These are phyloP conservation scores for Idaea straminata DNA, from an alignment of 2,888 invertebrate species.

Conservation along the genomic window DNA sequence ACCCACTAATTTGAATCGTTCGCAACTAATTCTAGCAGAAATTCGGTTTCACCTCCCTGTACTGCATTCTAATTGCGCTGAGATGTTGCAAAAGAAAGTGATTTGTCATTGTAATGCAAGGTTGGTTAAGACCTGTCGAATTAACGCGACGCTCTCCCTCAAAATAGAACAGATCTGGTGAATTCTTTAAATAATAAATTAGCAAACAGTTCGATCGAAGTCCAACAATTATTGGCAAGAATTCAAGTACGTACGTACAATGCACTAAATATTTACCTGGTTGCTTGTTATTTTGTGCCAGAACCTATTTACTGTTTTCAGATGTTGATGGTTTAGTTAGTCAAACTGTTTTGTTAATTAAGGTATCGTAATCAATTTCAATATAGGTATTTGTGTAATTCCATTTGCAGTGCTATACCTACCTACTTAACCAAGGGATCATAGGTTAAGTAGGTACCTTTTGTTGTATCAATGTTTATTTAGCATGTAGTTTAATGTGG, in stretches of 20 bases:
- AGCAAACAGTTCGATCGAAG: constrained; percentile 63
- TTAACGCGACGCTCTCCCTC: constrained; percentile 38
- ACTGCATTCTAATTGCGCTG: constrained; percentile 43
- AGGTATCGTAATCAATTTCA: background rate
- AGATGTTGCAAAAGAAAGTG: constrained; percentile 17
- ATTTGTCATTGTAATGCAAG: constrained; percentile 23
- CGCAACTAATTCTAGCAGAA: constrained; percentile 49
- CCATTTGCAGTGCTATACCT: background rate
- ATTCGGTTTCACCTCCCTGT: constrained; percentile 49
- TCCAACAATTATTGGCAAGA: constrained; percentile 70
- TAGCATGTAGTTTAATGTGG: background rate
- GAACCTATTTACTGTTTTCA: constrained; percentile 7
- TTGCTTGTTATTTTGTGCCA: constrained; percentile 54
- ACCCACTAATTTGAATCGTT: constrained; percentile 73
- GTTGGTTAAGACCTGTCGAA: constrained; percentile 25
- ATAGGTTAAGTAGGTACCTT: constrained; percentile 1
- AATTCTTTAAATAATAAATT: constrained; percentile 58
- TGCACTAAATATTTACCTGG: constrained; percentile 74
- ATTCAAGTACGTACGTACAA: constrained; percentile 70
- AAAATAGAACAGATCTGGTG: constrained; percentile 52
- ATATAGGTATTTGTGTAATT: background rate
- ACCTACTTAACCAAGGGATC: background rate
- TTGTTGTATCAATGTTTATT: background rate
- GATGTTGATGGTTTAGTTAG: background rate
- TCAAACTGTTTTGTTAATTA: background rate